Percentiles rank a stretch among this genome's conserved stretches.
These are phyloP conservation scores for Leptinotarsa lineolata DNA, from an alignment of 1,140 invertebrate species.

Conservation along the genomic window DNA sequence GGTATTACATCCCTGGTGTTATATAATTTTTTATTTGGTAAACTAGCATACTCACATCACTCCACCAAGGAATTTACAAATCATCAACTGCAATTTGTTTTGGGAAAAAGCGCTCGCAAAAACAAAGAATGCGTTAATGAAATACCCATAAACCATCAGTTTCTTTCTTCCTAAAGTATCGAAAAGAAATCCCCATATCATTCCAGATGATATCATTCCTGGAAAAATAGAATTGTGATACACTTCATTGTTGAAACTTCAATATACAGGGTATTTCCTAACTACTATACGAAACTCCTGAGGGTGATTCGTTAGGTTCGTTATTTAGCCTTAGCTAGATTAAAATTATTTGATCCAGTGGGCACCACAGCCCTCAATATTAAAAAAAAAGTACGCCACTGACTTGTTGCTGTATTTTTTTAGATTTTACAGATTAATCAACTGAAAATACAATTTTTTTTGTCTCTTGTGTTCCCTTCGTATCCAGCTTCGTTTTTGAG, in stretches of 20 bases:
- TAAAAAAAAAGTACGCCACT: too few species aligned
- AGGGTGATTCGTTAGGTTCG: too few species aligned
- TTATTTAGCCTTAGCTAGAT: too few species aligned
- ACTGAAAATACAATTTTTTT: too few species aligned
- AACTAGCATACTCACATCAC: constrained; percentile 36
- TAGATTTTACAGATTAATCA: too few species aligned
- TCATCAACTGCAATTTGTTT: constrained; percentile 69
- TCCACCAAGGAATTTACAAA: constrained; percentile 73
- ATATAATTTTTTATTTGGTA: neutral
- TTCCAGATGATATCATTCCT: constrained; percentile 62
- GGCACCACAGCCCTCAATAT: too few species aligned
- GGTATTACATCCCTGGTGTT: neutral
- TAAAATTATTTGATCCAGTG: too few species aligned
- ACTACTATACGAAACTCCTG: too few species aligned
- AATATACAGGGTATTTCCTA: neutral
- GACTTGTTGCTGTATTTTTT: too few species aligned
- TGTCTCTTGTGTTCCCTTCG: too few species aligned
- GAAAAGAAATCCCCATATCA: constrained; percentile 81
- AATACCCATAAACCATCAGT: constrained; percentile 72
- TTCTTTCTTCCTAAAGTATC: constrained; percentile 76
- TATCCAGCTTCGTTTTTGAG: too few species aligned
- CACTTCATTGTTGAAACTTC: too few species aligned
- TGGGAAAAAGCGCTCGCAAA: constrained; percentile 71
- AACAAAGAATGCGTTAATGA: constrained; percentile 71
- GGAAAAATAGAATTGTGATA: constrained; percentile 46